These are phyloP conservation scores for Madoqua kirkii DNA, from an alignment of 2,113 vertebrate species.

Conservation along the genomic window DNA sequence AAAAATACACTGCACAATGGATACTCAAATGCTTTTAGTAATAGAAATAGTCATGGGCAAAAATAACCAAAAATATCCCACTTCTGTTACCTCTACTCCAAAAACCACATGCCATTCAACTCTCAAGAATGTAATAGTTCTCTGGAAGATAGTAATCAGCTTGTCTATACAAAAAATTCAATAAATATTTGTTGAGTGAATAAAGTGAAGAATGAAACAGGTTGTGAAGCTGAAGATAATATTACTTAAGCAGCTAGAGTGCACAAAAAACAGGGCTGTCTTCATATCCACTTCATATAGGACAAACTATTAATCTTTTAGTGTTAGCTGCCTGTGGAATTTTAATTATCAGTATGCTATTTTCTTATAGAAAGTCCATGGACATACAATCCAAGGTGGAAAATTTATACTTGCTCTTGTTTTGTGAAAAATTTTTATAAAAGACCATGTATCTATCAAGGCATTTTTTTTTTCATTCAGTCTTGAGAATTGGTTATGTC, in stretches of 20 bases:
- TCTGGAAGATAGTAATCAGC: background rate
- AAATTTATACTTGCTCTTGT: background rate
- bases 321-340: background rate
- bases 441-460: background rate
- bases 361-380: background rate
- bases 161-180: background rate
- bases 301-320: background rate
- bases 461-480: background rate
- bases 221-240: background rate
- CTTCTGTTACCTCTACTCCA: background rate
- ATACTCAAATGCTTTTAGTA: background rate
- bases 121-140: background rate
- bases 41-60: background rate
- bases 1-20: background rate
- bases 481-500: background rate
- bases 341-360: background rate
- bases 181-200: constrained; percentile 21
- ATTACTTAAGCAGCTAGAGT: background rate
- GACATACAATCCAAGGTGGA: background rate
- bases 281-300: background rate
- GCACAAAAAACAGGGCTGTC: background rate
- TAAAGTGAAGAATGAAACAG: background rate
- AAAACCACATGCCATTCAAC: background rate
- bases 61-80: background rate
- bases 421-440: background rate